Evolutionary conservation across 2,888 invertebrate species (phyloP).

Genomic region (Villa cingulata): DNA sequence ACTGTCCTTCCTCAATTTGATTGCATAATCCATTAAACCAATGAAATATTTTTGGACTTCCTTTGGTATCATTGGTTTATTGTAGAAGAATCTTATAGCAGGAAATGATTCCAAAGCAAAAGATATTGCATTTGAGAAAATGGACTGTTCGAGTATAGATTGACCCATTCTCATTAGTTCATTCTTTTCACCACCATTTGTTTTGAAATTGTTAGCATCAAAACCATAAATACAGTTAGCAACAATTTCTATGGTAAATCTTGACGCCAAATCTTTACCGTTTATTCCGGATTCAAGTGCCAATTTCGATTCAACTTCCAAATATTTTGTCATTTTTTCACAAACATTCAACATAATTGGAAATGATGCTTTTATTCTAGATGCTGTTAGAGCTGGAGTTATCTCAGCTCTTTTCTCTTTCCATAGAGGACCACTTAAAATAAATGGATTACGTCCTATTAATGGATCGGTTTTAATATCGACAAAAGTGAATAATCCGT

Average conservation of each 20-base stretch:
- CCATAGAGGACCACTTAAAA: conserved; percentile 21
- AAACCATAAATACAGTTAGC: conserved; percentile 28
- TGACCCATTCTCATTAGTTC: conserved; percentile 11
- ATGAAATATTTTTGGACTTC: conserved; percentile 14
- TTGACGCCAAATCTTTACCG: conserved; percentile 30
- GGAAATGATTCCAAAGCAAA: conserved; percentile 13
- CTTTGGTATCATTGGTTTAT: conserved; percentile 9
- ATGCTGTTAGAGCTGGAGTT: conserved; percentile 18
- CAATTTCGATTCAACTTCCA: conserved; percentile 23
- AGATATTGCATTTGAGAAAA: conserved; percentile 4
- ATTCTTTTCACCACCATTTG: conserved; percentile 5
- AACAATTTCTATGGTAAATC: conserved; percentile 23
- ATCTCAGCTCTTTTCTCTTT: conserved; percentile 18
- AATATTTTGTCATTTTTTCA: conserved; percentile 30
- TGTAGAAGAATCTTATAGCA: conserved; percentile 11
- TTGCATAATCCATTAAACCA: conserved; percentile 14
- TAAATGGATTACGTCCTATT: conserved; percentile 22
- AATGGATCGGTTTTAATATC: conserved; percentile 17
- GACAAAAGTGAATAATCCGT: conserved; percentile 2
- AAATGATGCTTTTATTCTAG: conserved; percentile 29
- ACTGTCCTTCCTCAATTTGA: conserved; percentile 8
- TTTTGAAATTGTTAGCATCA: conserved; percentile 22
- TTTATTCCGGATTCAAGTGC: conserved; percentile 28
- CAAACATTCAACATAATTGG: conserved; percentile 36
- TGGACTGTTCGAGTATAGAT: conserved; percentile 9